Conservation (phyloP, 2,113 vertebrate genomes). For the Rhagologus leucostigma region DNA sequence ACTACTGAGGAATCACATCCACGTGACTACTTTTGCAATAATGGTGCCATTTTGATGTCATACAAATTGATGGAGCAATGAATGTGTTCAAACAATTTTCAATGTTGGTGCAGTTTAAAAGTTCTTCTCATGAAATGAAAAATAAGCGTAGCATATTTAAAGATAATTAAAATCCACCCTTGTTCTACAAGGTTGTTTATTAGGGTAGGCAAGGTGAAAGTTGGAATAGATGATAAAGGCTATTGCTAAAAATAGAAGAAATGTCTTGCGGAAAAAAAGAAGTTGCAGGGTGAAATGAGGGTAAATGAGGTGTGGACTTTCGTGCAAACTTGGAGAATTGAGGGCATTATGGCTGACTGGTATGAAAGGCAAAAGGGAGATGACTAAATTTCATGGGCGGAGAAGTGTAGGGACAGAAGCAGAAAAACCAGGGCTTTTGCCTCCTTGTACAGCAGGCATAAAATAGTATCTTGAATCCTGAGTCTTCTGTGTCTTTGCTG, state of each 20-base stretch:
- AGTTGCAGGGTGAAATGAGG: neutral
- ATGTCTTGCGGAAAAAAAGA: neutral
- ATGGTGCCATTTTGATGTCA: neutral
- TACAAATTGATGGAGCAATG: neutral
- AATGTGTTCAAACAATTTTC: neutral
- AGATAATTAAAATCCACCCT: neutral
- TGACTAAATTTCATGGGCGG: neutral
- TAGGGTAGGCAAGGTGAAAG: neutral
- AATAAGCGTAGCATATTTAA: neutral
- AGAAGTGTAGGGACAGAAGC: neutral
- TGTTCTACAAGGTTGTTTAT: neutral
- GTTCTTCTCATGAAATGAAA: neutral
- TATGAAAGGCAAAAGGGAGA: neutral
- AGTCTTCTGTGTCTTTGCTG: neutral
- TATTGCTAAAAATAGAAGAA: neutral
- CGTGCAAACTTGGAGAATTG: neutral
- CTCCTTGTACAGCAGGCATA: neutral
- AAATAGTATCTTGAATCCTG: neutral
- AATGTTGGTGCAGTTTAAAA: neutral
- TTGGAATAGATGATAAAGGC: neutral
- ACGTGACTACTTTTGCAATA: neutral
- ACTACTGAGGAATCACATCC: neutral
- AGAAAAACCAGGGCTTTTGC: neutral
- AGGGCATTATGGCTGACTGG: neutral
- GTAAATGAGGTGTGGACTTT: neutral